phyloP scores from a whole-genome alignment of 2,888 invertebrate genomes.

The Rugalucina vietnamica region DNA sequence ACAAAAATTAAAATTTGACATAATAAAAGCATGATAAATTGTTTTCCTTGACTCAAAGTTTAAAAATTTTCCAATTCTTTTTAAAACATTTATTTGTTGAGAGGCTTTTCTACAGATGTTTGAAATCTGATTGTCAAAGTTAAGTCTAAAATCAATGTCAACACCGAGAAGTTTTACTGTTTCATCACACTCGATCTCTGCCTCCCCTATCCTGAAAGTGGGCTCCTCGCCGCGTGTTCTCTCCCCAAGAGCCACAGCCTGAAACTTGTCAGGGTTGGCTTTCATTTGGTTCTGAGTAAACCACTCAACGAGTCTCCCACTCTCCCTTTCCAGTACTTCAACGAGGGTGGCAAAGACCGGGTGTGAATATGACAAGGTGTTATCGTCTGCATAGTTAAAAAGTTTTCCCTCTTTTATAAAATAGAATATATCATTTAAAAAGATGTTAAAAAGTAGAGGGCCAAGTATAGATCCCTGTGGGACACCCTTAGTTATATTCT shows the following conservation, averaged over 20 bases:
- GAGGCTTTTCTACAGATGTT: slow-evolving; percentile 1
- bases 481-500: too few species aligned
- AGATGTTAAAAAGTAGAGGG: too few species aligned
- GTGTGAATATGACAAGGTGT: too few species aligned
- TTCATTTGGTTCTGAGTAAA: not conserved
- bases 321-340: too few species aligned
- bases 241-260: not conserved
- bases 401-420: too few species aligned
- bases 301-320: too few species aligned
- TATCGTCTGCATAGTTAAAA: too few species aligned
- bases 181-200: not conserved
- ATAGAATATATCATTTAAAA: too few species aligned
- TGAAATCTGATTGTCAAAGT: not conserved
- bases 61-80: not conserved
- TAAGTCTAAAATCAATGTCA: not conserved
- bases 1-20: slow-evolving; percentile 1
- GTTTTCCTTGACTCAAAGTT: not conserved
- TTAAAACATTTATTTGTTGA: not conserved
- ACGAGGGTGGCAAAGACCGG: too few species aligned
- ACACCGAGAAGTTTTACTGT: not conserved
- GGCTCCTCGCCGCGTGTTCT: not conserved
- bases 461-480: too few species aligned
- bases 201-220: not conserved
- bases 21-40: too few species aligned
- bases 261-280: not conserved